Percentiles rank a stretch among this genome's conserved stretches.
These are phyloP conservation scores for Passer montanus DNA, from an alignment of 2,113 vertebrate genomes.

Conservation along the genomic window DNA sequence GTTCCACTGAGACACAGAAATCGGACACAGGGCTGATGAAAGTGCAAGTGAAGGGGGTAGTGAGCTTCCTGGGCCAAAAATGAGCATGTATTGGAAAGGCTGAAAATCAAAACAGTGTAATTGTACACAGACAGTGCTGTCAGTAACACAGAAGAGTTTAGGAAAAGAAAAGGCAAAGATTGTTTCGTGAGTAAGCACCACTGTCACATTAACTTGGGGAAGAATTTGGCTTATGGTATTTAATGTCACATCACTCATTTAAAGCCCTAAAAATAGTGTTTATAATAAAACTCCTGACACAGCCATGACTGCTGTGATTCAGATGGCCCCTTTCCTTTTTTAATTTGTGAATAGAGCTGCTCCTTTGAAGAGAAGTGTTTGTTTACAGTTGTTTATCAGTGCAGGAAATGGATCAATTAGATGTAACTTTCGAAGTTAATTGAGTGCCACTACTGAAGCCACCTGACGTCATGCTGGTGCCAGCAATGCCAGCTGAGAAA, in stretches of 20 bases:
- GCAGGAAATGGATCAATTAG: constrained; percentile 62
- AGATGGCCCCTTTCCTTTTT: constrained; percentile 21
- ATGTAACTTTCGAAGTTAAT: constrained; percentile 55
- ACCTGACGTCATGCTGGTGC: neutral
- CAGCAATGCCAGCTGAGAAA: constrained; percentile 49
- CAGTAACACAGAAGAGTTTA: neutral
- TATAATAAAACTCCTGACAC: constrained; percentile 42
- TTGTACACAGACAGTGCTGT: neutral
- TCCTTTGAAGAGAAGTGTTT: constrained; percentile 60
- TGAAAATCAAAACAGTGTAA: neutral
- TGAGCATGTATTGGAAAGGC: neutral
- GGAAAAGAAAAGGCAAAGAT: neutral
- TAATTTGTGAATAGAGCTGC: constrained; percentile 13
- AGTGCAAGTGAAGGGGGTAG: neutral
- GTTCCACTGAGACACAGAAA: neutral
- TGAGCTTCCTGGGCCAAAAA: neutral
- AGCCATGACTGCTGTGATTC: neutral
- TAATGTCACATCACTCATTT: constrained; percentile 3
- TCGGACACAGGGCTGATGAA: neutral
- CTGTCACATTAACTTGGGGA: neutral
- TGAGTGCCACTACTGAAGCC: constrained; percentile 47
- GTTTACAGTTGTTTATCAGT: constrained; percentile 56
- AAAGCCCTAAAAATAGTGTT: constrained; percentile 36
- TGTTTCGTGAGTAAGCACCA: neutral
- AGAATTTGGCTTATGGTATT: neutral